These are phyloP conservation scores for Heliocidaris erythrogramma DNA, from an alignment of 35 echinoderm and acorn worm species.

Conservation along the genomic window DNA sequence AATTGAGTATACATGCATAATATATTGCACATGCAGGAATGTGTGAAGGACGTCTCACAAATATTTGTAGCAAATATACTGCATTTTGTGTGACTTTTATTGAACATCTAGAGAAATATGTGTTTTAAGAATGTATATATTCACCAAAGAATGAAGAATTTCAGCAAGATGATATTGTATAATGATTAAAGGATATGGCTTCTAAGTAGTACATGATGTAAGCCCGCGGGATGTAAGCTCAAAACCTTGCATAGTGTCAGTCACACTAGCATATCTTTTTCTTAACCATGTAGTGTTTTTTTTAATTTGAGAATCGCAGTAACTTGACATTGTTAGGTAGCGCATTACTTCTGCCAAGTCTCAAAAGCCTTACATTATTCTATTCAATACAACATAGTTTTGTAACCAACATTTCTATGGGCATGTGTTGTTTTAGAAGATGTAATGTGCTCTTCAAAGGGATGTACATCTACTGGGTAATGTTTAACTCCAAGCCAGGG, in stretches of 20 bases:
- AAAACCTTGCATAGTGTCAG: not conserved
- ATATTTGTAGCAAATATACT: not conserved
- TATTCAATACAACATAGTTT: no score
- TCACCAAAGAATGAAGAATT: not conserved
- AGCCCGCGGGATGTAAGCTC: not conserved
- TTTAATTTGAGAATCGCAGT: no score
- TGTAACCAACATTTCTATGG: no score
- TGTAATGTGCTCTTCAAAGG: no score
- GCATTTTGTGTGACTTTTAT: not conserved
- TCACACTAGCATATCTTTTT: no score
- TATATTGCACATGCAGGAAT: not conserved
- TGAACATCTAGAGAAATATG: not conserved
- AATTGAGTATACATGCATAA: not conserved
- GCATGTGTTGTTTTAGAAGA: no score
- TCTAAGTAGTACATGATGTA: not conserved
- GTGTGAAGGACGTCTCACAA: not conserved
- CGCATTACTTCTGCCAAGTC: no score
- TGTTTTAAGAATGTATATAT: not conserved
- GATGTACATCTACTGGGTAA: no score
- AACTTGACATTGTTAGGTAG: no score
- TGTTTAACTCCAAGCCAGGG: no score
- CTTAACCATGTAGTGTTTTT: no score
- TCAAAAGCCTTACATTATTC: no score
- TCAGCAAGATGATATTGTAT: not conserved
- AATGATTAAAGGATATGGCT: not conserved